phyloP scores from a whole-genome alignment of 2,113 vertebrate genomes.

The Hypanus sabinus region DNA sequence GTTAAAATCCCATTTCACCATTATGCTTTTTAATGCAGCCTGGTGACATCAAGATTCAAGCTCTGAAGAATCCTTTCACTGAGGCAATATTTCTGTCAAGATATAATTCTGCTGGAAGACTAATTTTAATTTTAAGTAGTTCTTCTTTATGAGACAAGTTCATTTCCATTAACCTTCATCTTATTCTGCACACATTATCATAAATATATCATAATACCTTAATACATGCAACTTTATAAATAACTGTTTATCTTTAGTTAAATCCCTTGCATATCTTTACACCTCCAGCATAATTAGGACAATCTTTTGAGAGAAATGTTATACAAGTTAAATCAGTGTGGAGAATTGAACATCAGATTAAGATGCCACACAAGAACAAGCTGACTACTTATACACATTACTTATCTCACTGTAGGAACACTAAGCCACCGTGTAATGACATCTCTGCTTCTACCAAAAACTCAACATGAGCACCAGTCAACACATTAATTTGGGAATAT shows the following conservation, averaged over 20 bases:
- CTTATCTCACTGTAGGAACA: background rate
- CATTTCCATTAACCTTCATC: slow-evolving; percentile 18
- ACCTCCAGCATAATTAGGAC: background rate
- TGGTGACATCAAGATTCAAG: background rate
- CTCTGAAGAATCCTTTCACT: background rate
- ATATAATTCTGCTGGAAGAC: background rate
- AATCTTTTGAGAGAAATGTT: background rate
- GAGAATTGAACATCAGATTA: background rate
- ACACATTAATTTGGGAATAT: background rate
- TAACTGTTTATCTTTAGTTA: background rate
- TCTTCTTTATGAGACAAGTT: background rate
- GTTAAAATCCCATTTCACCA: background rate
- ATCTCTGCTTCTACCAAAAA: background rate
- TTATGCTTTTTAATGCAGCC: background rate
- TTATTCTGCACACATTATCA: background rate
- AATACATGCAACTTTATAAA: background rate
- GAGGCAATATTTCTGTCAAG: background rate
- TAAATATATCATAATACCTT: background rate
- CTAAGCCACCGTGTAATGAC: background rate
- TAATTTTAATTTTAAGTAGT: background rate
- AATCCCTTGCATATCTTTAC: background rate
- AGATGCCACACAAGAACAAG: background rate
- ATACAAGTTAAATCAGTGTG: background rate
- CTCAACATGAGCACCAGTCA: background rate
- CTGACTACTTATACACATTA: background rate